A percentile compares a stretch with the other conserved stretches of the same genome.
Conservation (phyloP, 2,888 invertebrate species). For the Yponomeuta plumbellus region DNA sequence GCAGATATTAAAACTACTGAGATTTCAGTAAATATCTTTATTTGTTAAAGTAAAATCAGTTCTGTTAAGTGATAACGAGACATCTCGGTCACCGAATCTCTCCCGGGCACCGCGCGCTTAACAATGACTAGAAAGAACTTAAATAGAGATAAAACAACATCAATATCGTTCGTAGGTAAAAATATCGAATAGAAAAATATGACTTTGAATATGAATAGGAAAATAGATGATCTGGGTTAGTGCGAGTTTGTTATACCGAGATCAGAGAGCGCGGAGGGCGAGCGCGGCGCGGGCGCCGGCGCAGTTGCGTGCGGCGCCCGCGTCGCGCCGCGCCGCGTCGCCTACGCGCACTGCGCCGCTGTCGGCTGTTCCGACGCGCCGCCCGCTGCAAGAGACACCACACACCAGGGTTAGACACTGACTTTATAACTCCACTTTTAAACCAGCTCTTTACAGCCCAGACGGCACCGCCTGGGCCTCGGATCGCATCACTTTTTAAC, state of each 20-base stretch:
- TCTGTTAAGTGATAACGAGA: constrained; percentile 68
- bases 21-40: constrained; percentile 63
- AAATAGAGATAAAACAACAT: constrained; percentile 28
- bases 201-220: constrained; percentile 45
- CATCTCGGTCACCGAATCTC: constrained; percentile 56
- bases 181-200: constrained; percentile 47
- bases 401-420: constrained; percentile 73
- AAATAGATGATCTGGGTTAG: constrained; percentile 68
- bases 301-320: constrained; percentile 26
- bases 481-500: constrained; percentile 35
- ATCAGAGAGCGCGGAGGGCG: constrained; percentile 62
- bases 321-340: constrained; percentile 35
- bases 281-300: constrained; percentile 34
- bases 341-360: constrained; percentile 77
- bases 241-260: constrained; percentile 72
- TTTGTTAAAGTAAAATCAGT: constrained; percentile 71
- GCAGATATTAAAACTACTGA: constrained; percentile 68
- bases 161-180: constrained; percentile 40
- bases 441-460: constrained; percentile 37
- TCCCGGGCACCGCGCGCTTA: constrained; percentile 50
- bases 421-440: constrained; percentile 49
- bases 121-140: constrained; percentile 50
- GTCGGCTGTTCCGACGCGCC: constrained; percentile 73
- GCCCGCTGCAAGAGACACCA: constrained; percentile 77
- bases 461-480: constrained; percentile 37